Percentiles rank a stretch among this genome's conserved stretches.
Evolutionary conservation across 2,113 vertebrate genomes (phyloP).

Genomic region (Jaculus jaculus): DNA sequence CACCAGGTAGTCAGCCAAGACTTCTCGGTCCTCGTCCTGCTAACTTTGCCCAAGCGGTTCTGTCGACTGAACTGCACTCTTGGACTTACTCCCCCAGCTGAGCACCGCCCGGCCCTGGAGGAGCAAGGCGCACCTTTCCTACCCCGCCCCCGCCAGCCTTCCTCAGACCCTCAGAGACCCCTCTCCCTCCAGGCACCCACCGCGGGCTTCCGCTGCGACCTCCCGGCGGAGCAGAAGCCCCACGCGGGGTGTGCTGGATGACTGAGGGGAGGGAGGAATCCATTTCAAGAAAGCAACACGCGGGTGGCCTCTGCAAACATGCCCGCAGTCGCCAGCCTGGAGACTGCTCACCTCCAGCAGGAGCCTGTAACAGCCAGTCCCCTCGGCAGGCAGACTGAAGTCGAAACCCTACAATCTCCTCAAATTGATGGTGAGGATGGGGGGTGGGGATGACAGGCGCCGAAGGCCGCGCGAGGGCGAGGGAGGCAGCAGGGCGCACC

Average conservation of each 20-base stretch:
- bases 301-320: background rate
- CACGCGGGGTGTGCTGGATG: conserved; percentile 6
- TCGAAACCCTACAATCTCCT: background rate
- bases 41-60: background rate
- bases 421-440: background rate
- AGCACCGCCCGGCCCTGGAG: background rate
- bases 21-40: background rate
- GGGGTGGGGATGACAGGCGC: background rate
- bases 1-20: background rate
- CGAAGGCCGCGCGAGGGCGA: background rate
- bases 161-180: background rate
- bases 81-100: background rate
- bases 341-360: background rate
- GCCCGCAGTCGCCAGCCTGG: background rate
- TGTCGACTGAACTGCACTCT: background rate
- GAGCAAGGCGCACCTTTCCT: background rate
- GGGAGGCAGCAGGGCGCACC: background rate
- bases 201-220: background rate
- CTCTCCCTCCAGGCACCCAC: background rate
- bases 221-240: background rate
- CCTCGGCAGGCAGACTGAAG: background rate
- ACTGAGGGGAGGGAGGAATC: conserved; percentile 20
- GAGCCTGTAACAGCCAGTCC: background rate
- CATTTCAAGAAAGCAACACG: background rate
- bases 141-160: no score